Percentiles rank a stretch among this genome's conserved stretches.
Conservation (phyloP, 2,797 vertebrate species). For the Enteromius mattozi region DNA sequence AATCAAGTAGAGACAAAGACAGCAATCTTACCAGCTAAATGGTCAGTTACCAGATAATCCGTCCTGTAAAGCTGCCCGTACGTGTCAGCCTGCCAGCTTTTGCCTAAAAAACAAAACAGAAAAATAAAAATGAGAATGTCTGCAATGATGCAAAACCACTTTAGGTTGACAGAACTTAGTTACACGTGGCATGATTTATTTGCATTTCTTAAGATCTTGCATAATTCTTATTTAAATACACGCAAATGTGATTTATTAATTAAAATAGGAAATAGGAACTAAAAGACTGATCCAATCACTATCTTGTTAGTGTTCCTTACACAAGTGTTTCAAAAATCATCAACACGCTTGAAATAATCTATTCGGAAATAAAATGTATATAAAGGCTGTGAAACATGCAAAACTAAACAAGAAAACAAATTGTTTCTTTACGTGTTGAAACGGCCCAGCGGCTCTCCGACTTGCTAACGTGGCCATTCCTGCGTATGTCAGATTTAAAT, state of each 20-base stretch:
- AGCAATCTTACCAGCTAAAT: conserved; percentile 94
- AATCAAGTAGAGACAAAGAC: conserved; percentile 14
- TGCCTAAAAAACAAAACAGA: conserved; percentile 71
- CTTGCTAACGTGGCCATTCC: conserved; percentile 50
- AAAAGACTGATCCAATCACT: neutral
- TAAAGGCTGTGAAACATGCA: neutral
- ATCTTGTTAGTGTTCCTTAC: neutral
- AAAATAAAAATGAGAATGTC: neutral
- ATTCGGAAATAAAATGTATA: neutral
- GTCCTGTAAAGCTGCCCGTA: conserved; percentile 93
- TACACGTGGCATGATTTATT: conserved; percentile 27
- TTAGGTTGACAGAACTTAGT: neutral
- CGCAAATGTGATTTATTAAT: neutral
- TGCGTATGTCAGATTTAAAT: conserved; percentile 38
- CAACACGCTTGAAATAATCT: neutral
- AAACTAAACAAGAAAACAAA: neutral
- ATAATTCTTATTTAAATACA: neutral
- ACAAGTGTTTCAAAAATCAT: neutral
- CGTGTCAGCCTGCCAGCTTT: conserved; percentile 99
- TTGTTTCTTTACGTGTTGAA: neutral
- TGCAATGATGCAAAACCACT: conserved; percentile 5
- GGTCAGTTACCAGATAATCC: conserved; percentile 99
- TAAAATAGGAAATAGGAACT: neutral
- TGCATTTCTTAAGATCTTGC: neutral
- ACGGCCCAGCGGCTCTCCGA: conserved; percentile 26